phyloP scores from a whole-genome alignment of 2,113 vertebrate species.

The Ameiurus melas region DNA sequence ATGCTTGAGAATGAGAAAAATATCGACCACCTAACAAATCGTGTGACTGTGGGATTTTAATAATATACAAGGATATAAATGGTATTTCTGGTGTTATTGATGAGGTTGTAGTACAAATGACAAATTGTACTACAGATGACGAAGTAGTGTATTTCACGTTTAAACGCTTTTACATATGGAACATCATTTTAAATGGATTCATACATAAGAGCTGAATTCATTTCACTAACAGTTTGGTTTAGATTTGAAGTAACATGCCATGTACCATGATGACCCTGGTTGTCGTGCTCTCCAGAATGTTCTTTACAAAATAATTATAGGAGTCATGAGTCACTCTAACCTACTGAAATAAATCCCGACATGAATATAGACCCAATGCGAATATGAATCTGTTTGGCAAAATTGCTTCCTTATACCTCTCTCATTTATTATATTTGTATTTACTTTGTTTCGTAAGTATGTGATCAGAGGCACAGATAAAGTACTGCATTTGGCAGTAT shows the following conservation, averaged over 20 bases:
- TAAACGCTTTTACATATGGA: neutral
- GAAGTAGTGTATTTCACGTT: neutral
- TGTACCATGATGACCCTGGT: neutral
- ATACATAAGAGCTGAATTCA: neutral
- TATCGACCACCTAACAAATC: neutral
- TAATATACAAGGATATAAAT: neutral
- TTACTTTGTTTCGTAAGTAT: neutral
- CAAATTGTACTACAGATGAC: neutral
- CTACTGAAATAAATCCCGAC: neutral
- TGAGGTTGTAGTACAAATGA: neutral
- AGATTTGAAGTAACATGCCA: neutral
- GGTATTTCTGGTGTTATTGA: neutral
- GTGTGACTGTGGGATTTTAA: neutral
- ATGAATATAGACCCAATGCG: neutral
- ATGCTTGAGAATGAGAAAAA: neutral
- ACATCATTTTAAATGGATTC: neutral
- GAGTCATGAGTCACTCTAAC: neutral
- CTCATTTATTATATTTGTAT: neutral
- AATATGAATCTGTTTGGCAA: neutral
- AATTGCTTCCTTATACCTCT: neutral
- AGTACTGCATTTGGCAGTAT: neutral
- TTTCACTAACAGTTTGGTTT: neutral
- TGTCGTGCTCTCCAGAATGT: neutral
- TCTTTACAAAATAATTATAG: neutral
- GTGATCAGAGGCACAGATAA: neutral